Evolutionary conservation across 2,888 invertebrate genomes (phyloP), one percentile per base, ranked within the genome.

Genomic region (Kryphioiulus occultus): DNA sequence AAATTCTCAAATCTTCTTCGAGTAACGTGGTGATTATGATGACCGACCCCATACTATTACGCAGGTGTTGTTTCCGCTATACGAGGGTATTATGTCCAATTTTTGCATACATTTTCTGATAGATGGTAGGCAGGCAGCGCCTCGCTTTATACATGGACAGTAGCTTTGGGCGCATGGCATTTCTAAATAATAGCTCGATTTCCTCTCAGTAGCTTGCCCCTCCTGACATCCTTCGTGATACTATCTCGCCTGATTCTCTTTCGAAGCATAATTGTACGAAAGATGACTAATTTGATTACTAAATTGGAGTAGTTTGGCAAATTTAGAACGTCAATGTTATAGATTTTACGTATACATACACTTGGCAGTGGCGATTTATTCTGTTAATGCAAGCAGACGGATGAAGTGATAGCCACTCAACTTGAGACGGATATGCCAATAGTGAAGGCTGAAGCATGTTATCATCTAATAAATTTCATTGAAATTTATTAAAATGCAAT

Each of bases 361-460:
- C 12, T 12, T 44, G 1, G 1, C 15, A 12, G 12, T 12, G 53
- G n/a, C n/a, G 53, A n/a, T 3, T 3, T 53, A n/a, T 53, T 53
- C n/a, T n/a, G n/a, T 53, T n/a, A 53, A 0, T 53, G 1, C 78
- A 78, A 78, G 30, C 30, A 78, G 78, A 15, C 26, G 26, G n/a
- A 53, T 15, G 26, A 2, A 7, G 5, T 59, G 22, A 59, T 59
- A 59, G 4, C 22, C 59, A 59, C 5, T 4, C n/a, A 22, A 59
- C 22, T 78, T 78, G 78, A 78, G 78, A 78, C 78, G 78, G 78
- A 78, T 78, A 30, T 78, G 78, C 30, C 78, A 78, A 78, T 78
- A 30, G 26, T 9, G n/a, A 30, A 78, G 10, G 78, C 1, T 4
- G 30, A 78, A 68, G 10, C 22, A 26, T 68, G 22, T 68, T 68